A percentile compares a stretch with the other conserved stretches of the same genome.
phyloP scores from a whole-genome alignment of 2,113 vertebrate genomes.

The Leuciscus idus region DNA sequence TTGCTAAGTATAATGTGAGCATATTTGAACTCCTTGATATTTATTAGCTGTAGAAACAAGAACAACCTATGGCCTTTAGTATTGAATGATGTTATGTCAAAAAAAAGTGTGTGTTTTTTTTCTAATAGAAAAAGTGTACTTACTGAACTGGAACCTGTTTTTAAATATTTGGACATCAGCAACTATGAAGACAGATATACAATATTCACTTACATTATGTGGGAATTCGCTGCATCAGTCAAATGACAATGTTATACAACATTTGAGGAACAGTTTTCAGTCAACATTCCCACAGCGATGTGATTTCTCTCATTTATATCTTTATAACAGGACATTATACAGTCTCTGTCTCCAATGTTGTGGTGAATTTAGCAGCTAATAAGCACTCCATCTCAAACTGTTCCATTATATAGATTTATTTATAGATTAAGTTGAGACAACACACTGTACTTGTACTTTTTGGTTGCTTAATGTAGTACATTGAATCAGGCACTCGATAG shows the following conservation, averaged over 20 bases:
- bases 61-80: too few species aligned
- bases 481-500: neutral
- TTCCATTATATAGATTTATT: neutral
- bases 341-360: neutral
- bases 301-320: too few species aligned
- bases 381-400: neutral
- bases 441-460: neutral
- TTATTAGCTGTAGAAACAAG: too few species aligned
- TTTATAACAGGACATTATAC: too few species aligned
- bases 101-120: too few species aligned
- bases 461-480: neutral
- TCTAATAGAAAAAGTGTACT: neutral
- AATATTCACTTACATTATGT: neutral
- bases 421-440: neutral
- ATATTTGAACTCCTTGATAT: too few species aligned
- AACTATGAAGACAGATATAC: conserved; percentile 2
- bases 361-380: neutral
- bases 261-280: too few species aligned
- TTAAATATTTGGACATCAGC: neutral
- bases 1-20: too few species aligned
- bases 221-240: too few species aligned
- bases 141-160: accelerated
- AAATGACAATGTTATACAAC: too few species aligned
- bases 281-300: too few species aligned
- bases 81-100: too few species aligned